Conservation (phyloP, 2,113 vertebrate genomes). For the Microtus richardsoni region DNA sequence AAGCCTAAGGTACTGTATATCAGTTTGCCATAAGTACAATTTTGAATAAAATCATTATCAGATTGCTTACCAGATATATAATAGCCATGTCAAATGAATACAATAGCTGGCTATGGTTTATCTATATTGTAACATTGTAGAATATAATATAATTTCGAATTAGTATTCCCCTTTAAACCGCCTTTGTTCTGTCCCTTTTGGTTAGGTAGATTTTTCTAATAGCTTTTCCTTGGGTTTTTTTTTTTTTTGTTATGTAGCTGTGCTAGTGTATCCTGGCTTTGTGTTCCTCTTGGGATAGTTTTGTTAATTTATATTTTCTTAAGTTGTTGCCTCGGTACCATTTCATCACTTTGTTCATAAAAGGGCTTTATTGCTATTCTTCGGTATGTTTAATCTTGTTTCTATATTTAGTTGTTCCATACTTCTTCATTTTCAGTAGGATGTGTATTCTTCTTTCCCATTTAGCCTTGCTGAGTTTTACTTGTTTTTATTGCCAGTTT, state of each 20-base stretch:
- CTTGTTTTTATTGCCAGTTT: background rate
- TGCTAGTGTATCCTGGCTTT: background rate
- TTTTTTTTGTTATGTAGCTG: background rate
- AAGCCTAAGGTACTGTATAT: background rate
- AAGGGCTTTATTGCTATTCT: background rate
- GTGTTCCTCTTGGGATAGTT: conserved; percentile 1
- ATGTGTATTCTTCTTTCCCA: background rate
- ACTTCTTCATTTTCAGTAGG: background rate
- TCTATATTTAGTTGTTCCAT: background rate
- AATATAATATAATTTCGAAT: conserved; percentile 30
- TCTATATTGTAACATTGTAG: background rate
- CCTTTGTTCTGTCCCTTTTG: background rate
- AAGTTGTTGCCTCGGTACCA: background rate
- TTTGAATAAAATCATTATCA: background rate
- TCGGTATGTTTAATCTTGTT: conserved; percentile 31
- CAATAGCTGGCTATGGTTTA: background rate
- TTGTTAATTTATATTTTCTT: background rate
- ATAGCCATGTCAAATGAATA: background rate
- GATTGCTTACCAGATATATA: background rate
- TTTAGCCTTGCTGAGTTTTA: background rate
- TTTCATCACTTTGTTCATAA: background rate
- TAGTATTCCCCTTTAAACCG: background rate
- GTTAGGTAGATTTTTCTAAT: background rate
- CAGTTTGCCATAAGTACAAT: background rate
- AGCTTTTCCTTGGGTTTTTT: background rate